These are phyloP conservation scores for Brachymystax lenok DNA, from an alignment of 2,797 vertebrate species.

Conservation along the genomic window DNA sequence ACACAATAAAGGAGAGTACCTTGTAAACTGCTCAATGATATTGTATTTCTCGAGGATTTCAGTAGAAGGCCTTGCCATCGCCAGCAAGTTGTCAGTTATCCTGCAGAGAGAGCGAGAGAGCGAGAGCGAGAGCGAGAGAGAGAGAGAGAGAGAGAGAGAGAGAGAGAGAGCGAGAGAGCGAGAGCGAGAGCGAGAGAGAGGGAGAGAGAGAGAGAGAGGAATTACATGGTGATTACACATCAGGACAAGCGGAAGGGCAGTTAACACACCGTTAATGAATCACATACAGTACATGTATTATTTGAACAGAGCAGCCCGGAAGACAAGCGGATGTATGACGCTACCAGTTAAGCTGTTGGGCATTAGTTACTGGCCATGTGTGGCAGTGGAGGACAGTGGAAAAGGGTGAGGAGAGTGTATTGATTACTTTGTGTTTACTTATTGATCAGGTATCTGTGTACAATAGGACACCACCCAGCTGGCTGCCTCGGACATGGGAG, in stretches of 20 bases:
- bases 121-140: neutral
- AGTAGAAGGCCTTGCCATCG: slow-evolving; percentile 95
- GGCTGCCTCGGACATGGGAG: too few species aligned
- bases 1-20: slow-evolving; percentile 67
- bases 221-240: slow-evolving; percentile 22
- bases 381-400: neutral
- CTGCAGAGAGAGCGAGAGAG: slow-evolving; percentile 64
- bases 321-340: neutral
- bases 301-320: neutral
- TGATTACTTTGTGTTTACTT: slow-evolving; percentile 23
- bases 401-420: slow-evolving; percentile 30
- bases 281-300: neutral
- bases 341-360: neutral
- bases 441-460: slow-evolving; percentile 14
- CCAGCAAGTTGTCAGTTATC: slow-evolving; percentile 94
- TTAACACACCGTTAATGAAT: too few species aligned
- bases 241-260: neutral
- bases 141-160: slow-evolving; percentile 25
- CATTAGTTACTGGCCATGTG: neutral
- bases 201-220: too few species aligned
- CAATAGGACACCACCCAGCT: neutral
- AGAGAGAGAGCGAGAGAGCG: slow-evolving; percentile 25
- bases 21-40: slow-evolving; percentile 90
- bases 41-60: slow-evolving; percentile 92
- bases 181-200: too few species aligned